Percentiles rank a stretch among this genome's conserved stretches.
phyloP scores from a whole-genome alignment of 2,113 vertebrate species.

The Cheilinus undulatus region DNA sequence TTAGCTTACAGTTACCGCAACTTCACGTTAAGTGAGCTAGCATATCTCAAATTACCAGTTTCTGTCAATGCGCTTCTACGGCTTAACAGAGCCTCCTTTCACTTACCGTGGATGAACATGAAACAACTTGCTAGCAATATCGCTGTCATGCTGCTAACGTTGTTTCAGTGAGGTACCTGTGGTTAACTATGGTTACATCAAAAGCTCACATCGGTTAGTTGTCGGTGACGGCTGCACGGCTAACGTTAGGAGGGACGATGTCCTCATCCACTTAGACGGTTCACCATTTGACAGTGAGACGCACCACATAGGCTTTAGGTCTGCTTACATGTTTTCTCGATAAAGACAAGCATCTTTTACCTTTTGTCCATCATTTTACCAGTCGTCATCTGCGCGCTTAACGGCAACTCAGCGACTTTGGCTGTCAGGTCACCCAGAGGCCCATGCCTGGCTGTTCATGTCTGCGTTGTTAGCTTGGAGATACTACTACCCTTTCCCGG shows the following conservation, averaged over 20 bases:
- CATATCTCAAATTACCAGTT: not conserved
- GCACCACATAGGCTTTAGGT: not conserved
- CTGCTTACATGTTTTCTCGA: not conserved
- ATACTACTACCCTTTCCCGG: constrained; percentile 21
- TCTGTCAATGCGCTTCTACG: not conserved
- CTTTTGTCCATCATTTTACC: constrained; percentile 41
- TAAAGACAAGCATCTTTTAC: constrained; percentile 41
- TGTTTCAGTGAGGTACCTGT: not conserved
- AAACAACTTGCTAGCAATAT: constrained; percentile 34
- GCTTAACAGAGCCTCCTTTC: not conserved
- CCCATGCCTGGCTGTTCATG: constrained; percentile 46
- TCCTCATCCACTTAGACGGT: constrained; percentile 18
- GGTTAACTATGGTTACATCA: not conserved
- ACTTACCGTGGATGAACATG: constrained; percentile 16
- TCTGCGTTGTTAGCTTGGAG: constrained; percentile 50
- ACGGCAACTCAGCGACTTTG: constrained; percentile 24
- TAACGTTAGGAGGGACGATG: constrained; percentile 1
- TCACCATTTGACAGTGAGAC: constrained; percentile 1
- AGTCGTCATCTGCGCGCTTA: constrained; percentile 9
- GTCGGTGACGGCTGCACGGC: constrained; percentile 17
- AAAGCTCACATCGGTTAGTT: constrained; percentile 2
- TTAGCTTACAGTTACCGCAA: constrained; percentile 18
- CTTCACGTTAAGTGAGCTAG: not conserved
- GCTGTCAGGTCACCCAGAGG: constrained; percentile 62
- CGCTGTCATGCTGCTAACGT: constrained; percentile 13